These are phyloP conservation scores for Pangasius krempfi DNA, from an alignment of 2,797 vertebrate genomes.

Conservation along the genomic window DNA sequence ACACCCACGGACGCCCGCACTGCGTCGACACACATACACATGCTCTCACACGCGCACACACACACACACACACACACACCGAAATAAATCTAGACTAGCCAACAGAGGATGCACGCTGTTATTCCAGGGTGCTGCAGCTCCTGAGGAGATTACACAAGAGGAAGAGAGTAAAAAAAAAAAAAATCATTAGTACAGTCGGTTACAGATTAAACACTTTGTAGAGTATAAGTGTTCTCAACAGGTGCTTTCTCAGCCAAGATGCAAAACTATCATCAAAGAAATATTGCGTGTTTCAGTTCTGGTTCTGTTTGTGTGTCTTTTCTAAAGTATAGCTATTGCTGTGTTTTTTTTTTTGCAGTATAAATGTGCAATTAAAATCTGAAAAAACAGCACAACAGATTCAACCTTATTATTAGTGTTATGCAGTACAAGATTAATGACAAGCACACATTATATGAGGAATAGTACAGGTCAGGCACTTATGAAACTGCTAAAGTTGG, in stretches of 20 bases:
- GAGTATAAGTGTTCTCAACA: slow-evolving; percentile 10
- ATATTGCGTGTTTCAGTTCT: not conserved
- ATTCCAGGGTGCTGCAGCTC: slow-evolving; percentile 35
- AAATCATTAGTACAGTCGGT: not conserved
- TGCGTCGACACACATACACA: slow-evolving; percentile 2
- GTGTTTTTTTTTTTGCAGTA: not conserved
- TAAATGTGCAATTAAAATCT: slow-evolving; percentile 23
- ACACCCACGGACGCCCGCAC: slow-evolving; percentile 61
- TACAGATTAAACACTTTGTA: slow-evolving; percentile 9
- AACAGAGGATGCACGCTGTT: slow-evolving; percentile 42
- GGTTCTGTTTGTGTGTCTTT: slow-evolving; percentile 1
- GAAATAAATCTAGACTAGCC: slow-evolving; percentile 47
- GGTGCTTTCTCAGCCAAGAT: not conserved
- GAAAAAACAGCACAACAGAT: slow-evolving; percentile 6
- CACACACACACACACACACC: slow-evolving; percentile 40
- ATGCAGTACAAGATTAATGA: slow-evolving; percentile 10
- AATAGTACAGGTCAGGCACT: slow-evolving; percentile 9
- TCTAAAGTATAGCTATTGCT: slow-evolving; percentile 4
- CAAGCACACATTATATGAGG: slow-evolving; percentile 24
- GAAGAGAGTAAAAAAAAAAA: not conserved
- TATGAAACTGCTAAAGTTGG: slow-evolving; percentile 14
- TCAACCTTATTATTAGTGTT: slow-evolving; percentile 22
- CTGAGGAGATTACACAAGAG: slow-evolving; percentile 27
- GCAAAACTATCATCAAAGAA: not conserved
- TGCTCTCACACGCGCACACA: slow-evolving; percentile 32